Evolutionary conservation across 1,140 invertebrate genomes (phyloP).

Genomic region (Cydia fagiglandana): DNA sequence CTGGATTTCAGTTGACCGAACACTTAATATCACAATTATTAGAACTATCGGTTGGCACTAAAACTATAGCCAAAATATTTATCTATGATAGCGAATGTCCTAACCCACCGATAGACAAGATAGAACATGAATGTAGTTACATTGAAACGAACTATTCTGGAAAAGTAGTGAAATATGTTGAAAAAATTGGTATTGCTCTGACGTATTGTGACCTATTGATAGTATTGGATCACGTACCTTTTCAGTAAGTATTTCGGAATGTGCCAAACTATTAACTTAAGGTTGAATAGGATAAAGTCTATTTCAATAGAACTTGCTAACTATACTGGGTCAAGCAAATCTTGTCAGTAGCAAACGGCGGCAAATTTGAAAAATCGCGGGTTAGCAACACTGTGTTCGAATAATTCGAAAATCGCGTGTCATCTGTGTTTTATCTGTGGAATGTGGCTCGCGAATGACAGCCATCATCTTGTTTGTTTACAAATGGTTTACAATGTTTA

Average conservation of each 20-base stretch:
- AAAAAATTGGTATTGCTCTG: constrained; percentile 67
- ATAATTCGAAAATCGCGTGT: no score
- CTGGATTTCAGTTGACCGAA: constrained; percentile 53
- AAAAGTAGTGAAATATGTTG: constrained; percentile 61
- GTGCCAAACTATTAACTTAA: no score
- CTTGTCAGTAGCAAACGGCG: no score
- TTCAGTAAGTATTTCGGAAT: constrained; percentile 48
- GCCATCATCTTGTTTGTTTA: no score
- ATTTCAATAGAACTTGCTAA: no score
- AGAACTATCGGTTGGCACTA: constrained; percentile 44
- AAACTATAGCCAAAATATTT: constrained; percentile 61
- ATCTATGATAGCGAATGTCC: constrained; percentile 58
- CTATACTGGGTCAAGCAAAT: no score
- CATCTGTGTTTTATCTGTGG: no score
- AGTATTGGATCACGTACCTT: constrained; percentile 64
- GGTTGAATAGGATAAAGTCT: no score
- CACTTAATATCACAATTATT: constrained; percentile 63
- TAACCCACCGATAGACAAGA: constrained; percentile 51
- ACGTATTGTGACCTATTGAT: constrained; percentile 63
- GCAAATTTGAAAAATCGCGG: no score
- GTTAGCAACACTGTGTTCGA: no score
- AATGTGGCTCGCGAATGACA: no score
- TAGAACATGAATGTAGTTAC: constrained; percentile 65
- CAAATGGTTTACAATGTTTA: no score
- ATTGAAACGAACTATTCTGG: constrained; percentile 49